phyloP scores from a whole-genome alignment of 1,140 invertebrate species.

The Pseudomyrmex concolor region DNA sequence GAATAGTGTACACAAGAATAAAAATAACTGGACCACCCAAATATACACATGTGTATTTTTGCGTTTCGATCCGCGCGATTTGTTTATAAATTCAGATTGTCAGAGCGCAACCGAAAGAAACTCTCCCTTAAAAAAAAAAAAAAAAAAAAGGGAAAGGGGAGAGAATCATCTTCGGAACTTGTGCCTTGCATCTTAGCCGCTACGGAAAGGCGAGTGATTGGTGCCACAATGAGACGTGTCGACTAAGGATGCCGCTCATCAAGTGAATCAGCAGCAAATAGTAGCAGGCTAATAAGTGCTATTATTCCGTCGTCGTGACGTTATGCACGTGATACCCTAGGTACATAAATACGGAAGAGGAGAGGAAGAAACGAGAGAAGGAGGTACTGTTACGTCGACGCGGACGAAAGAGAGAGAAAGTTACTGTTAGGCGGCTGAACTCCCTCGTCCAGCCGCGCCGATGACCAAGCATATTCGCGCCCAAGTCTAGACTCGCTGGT shows the following conservation, averaged over 20 bases:
- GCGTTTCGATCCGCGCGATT: background rate
- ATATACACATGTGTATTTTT: background rate
- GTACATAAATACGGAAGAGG: slow-evolving; percentile 71
- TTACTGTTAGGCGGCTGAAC: slow-evolving; percentile 67
- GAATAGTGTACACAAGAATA: background rate
- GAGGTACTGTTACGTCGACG: slow-evolving; percentile 45
- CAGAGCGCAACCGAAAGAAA: background rate
- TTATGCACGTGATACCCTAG: slow-evolving; percentile 62
- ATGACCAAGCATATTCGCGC: slow-evolving; percentile 68
- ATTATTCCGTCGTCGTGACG: slow-evolving; percentile 66
- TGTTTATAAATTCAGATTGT: slow-evolving; percentile 40
- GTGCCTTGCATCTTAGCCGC: slow-evolving; percentile 49
- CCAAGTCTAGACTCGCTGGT: slow-evolving; percentile 60
- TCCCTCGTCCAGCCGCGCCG: slow-evolving; percentile 55
- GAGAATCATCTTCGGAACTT: slow-evolving; percentile 5
- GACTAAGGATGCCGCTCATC: slow-evolving; percentile 71
- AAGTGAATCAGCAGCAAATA: slow-evolving; percentile 74
- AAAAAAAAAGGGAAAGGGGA: background rate
- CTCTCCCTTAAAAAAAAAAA: too few relatives aligned
- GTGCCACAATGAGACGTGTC: slow-evolving; percentile 66
- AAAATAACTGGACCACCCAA: slow-evolving; percentile 19
- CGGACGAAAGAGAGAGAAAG: slow-evolving; percentile 68
- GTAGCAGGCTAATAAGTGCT: slow-evolving; percentile 73
- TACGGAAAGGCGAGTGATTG: slow-evolving; percentile 67
- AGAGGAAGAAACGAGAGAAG: slow-evolving; percentile 16